phyloP scores from a whole-genome alignment of 2,113 vertebrate genomes.

The Proterorhinus semilunaris region DNA sequence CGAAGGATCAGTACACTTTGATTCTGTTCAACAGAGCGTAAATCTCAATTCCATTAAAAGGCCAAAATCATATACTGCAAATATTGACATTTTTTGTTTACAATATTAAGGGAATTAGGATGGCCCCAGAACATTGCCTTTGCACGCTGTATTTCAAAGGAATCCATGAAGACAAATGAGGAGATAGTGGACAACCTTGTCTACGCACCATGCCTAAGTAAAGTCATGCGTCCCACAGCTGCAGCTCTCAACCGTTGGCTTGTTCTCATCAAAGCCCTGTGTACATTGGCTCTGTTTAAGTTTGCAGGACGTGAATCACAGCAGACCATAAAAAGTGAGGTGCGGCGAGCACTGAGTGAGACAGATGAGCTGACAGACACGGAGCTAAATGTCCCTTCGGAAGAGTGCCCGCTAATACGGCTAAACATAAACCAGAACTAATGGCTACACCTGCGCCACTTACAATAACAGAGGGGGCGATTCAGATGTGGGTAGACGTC shows the following conservation, averaged over 20 bases:
- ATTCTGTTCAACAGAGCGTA: too few species aligned
- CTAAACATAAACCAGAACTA: constrained; percentile 4
- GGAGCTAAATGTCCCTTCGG: constrained; percentile 12
- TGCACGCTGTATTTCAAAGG: neutral
- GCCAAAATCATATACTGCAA: too few species aligned
- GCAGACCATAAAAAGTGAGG: constrained; percentile 36
- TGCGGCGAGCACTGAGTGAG: constrained; percentile 1
- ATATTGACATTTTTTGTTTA: too few species aligned
- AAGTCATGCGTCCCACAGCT: constrained; percentile 41
- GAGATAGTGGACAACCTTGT: neutral
- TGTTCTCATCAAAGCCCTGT: constrained; percentile 60
- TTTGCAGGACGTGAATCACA: constrained; percentile 69
- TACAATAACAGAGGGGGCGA: constrained; percentile 3
- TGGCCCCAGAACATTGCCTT: too few species aligned
- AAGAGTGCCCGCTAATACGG: constrained; percentile 13
- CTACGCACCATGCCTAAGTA: constrained; percentile 6
- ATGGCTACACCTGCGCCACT: neutral
- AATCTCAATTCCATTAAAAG: too few species aligned
- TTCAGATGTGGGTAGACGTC: constrained; percentile 6
- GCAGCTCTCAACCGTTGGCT: constrained; percentile 60
- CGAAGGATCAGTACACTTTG: too few species aligned
- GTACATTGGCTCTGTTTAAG: constrained; percentile 61
- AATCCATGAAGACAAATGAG: neutral
- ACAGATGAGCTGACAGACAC: constrained; percentile 27
- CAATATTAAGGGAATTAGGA: too few species aligned